phyloP scores from a whole-genome alignment of 2,797 vertebrate species.

The Anabacerthia variegaticeps region DNA sequence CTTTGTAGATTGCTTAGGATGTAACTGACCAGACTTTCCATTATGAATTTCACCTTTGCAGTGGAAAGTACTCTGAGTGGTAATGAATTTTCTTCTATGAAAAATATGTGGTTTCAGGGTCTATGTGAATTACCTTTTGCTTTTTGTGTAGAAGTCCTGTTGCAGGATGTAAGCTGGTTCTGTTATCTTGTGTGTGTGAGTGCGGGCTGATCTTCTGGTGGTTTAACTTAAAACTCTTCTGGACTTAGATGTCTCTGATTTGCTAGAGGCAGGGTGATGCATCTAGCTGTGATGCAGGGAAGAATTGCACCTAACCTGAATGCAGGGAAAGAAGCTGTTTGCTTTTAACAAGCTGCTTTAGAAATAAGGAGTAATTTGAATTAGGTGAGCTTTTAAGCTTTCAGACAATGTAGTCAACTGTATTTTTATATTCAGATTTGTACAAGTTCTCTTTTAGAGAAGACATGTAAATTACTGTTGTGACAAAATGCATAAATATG shows the following conservation, averaged over 20 bases:
- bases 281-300: not conserved
- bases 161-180: not conserved
- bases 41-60: not conserved
- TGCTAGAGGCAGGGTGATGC: not conserved
- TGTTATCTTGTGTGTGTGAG: not conserved
- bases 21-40: not conserved
- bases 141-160: not conserved
- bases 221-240: not conserved
- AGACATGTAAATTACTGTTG: slow-evolving; percentile 42
- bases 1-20: not conserved
- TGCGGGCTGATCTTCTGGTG: not conserved
- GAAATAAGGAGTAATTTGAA: not conserved
- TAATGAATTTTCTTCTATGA: not conserved
- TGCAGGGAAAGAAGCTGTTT: not conserved
- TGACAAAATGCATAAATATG: slow-evolving; percentile 52
- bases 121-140: not conserved
- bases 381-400: not conserved
- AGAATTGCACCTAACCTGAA: not conserved
- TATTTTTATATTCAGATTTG: slow-evolving; percentile 3
- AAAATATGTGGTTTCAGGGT: not conserved
- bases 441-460: not conserved
- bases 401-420: slow-evolving; percentile 8
- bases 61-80: not conserved
- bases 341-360: not conserved
- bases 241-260: not conserved